Evolutionary conservation across 2,888 invertebrate genomes (phyloP).

Genomic region (Lasioglossum morio): DNA sequence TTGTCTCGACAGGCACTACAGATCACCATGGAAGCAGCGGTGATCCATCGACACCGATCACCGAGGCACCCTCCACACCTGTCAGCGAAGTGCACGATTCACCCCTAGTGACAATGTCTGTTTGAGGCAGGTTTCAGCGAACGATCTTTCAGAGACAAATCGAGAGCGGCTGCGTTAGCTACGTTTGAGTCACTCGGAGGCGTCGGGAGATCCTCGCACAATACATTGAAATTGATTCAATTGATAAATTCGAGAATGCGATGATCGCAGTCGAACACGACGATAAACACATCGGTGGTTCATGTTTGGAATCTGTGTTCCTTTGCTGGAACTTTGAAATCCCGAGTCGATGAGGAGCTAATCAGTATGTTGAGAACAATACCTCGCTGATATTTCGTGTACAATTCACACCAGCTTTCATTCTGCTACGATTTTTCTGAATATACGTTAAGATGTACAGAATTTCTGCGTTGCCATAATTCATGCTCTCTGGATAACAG

Average conservation of each 20-base stretch:
- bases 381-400: conserved; percentile 43
- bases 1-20: conserved; percentile 71
- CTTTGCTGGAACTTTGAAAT: background rate
- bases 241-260: background rate
- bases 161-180: conserved; percentile 37
- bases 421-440: background rate
- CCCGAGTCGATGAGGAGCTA: background rate
- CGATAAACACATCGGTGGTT: background rate
- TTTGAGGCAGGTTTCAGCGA: conserved; percentile 69
- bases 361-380: conserved; percentile 29
- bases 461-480: conserved; percentile 7
- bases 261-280: background rate
- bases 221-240: conserved; percentile 6
- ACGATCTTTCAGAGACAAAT: conserved; percentile 59
- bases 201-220: conserved; percentile 43
- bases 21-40: conserved; percentile 81
- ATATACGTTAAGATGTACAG: background rate
- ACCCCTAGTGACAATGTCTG: conserved; percentile 73
- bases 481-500: background rate
- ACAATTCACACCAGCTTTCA: conserved; percentile 24
- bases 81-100: conserved; percentile 79
- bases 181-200: conserved; percentile 21
- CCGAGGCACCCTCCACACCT: conserved; percentile 82
- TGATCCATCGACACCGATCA: conserved; percentile 82
- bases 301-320: background rate